Evolutionary conservation across 2,888 invertebrate species (phyloP).

Genomic region (Drosophila neonasuta): DNA sequence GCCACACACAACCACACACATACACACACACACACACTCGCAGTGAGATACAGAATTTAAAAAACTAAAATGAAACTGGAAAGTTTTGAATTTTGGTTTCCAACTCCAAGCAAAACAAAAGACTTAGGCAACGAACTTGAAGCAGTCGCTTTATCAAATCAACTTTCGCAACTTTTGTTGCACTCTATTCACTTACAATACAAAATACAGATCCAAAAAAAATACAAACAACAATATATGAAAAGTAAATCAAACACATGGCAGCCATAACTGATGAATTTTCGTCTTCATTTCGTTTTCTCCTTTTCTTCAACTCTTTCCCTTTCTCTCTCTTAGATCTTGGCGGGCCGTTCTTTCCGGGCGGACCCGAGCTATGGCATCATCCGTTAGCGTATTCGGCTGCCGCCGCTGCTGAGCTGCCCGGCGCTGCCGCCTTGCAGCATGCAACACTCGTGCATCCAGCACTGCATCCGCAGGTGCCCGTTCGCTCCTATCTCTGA

Average conservation of each 20-base stretch:
- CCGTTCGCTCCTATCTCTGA: slow-evolving; percentile 98
- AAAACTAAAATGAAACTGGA: neutral
- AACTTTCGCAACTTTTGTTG: slow-evolving; percentile 12
- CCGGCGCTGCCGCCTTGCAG: slow-evolving; percentile 90
- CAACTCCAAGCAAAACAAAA: slow-evolving; percentile 47
- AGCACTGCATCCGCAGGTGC: slow-evolving; percentile 98
- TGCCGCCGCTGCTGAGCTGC: slow-evolving; percentile 90
- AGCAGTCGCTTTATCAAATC: slow-evolving; percentile 6
- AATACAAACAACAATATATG: slow-evolving; percentile 11
- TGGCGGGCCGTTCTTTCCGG: slow-evolving; percentile 97
- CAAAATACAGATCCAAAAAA: slow-evolving; percentile 3
- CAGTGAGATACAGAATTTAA: slow-evolving; percentile 32
- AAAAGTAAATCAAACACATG: slow-evolving; percentile 3
- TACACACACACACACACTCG: slow-evolving; percentile 34
- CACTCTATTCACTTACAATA: neutral
- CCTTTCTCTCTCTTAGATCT: slow-evolving; percentile 86
- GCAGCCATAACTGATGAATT: slow-evolving; percentile 33
- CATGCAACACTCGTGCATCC: slow-evolving; percentile 96
- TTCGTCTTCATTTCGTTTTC: slow-evolving; percentile 20
- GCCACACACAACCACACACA: slow-evolving; percentile 38
- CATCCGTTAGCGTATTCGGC: slow-evolving; percentile 92
- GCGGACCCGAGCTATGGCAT: slow-evolving; percentile 96
- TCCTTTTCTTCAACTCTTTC: slow-evolving; percentile 25
- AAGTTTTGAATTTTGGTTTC: neutral
- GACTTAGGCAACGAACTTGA: slow-evolving; percentile 72